Evolutionary conservation across 2,797 vertebrate species (phyloP).

Genomic region (Pitangus sulphuratus): DNA sequence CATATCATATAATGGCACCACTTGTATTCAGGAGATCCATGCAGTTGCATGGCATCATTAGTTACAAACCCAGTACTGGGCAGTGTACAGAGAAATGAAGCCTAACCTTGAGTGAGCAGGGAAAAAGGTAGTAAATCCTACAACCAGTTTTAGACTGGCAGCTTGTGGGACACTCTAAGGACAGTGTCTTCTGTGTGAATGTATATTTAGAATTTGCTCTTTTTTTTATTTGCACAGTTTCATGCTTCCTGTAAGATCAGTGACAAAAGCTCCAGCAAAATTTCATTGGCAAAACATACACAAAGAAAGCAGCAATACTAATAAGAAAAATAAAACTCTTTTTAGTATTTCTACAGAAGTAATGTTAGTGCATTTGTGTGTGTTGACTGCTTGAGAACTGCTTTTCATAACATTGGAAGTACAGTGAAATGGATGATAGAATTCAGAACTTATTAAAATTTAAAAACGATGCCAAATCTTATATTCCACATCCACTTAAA

Average conservation of each 20-base stretch:
- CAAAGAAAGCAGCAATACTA: background rate
- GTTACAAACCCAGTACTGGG: background rate
- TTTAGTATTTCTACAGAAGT: background rate
- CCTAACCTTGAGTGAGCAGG: background rate
- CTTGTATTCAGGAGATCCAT: background rate
- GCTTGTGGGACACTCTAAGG: background rate
- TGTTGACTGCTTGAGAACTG: background rate
- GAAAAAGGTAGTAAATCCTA: background rate
- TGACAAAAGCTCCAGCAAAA: background rate
- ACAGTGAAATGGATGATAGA: background rate
- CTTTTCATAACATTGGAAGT: background rate
- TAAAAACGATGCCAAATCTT: background rate
- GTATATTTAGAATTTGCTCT: background rate
- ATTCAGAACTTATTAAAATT: background rate
- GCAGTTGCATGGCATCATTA: background rate
- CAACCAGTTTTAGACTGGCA: background rate
- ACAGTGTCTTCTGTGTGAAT: background rate
- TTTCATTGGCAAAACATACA: background rate
- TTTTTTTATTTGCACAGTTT: background rate
- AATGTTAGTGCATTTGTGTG: background rate
- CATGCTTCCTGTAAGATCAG: background rate
- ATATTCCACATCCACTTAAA: background rate
- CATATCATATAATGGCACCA: background rate
- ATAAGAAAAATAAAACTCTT: background rate
- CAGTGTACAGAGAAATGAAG: background rate